Percentiles rank a stretch among this genome's conserved stretches.
phyloP scores from a whole-genome alignment of 2,888 invertebrate species.

The Entomobrya multifasciata region DNA sequence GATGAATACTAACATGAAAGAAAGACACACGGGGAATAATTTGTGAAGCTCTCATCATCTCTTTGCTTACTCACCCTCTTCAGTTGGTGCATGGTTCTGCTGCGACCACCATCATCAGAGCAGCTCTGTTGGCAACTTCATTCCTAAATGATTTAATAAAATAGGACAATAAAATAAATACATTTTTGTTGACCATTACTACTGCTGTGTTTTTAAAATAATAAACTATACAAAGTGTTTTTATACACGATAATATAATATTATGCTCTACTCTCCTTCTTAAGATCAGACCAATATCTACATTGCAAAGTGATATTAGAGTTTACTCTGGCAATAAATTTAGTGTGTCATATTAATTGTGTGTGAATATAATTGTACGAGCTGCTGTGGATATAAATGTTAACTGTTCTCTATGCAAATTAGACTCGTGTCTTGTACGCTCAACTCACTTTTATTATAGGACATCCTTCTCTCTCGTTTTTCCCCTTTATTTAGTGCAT shows the following conservation, averaged over 20 bases:
- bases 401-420: slow-evolving; percentile 58
- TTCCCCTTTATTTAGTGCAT: slow-evolving; percentile 41
- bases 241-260: neutral
- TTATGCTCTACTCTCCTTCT: too few relatives aligned
- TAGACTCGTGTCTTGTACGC: slow-evolving; percentile 56
- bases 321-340: neutral
- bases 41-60: slow-evolving; percentile 50
- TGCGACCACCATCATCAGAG: slow-evolving; percentile 69
- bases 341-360: slow-evolving; percentile 4
- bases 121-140: slow-evolving; percentile 6
- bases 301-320: too few relatives aligned
- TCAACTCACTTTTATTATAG: slow-evolving; percentile 51
- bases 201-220: neutral
- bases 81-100: slow-evolving; percentile 73
- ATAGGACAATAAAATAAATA: neutral
- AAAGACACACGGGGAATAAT: neutral
- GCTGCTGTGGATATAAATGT: slow-evolving; percentile 5
- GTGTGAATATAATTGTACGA: neutral
- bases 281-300: too few relatives aligned
- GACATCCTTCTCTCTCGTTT: slow-evolving; percentile 50
- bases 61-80: slow-evolving; percentile 49
- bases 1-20: too few relatives aligned
- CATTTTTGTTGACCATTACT: neutral
- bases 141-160: neutral
- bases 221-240: neutral